Evolutionary conservation across 2,797 vertebrate genomes (phyloP), one percentile per base, ranked within the genome.

Genomic region (Cynodonichthys magdalenae): DNA sequence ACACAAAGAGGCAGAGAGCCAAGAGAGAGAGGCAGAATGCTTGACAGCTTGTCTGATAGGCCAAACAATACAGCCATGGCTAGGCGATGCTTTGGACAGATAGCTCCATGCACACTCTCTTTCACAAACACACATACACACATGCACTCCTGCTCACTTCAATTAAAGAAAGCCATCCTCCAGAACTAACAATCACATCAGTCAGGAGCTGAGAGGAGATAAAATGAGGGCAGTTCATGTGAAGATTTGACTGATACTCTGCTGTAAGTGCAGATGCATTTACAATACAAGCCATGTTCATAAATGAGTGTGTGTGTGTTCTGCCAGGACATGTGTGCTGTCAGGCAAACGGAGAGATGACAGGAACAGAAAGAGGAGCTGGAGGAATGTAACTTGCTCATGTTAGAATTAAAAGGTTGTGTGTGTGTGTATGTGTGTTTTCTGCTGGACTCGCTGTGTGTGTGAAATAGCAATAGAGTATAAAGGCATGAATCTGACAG

Each of bases 31-130:
- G 61, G 65, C 66, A 62, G 70, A 79, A 67, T 61, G 59, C 80
- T 89, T 89, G 90, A 91, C 90, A 88, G 87, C 77, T 86, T 86
- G 74, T 86, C 90, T 92, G 92, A 94, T 92, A 87, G 93, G 87
- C 89, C 93, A 93, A 79, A 95, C 95, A 95, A 94, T 94, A 92
- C 62, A 75, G 75, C 81, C 74, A 77, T 78, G 80, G 85, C 92
- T 92, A 91, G 90, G 87, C 87, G 87, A 89, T 87, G 88, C 70
- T 64, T 89, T 85, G 82, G 89, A 90, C 92, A 94, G 93, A 93
- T 89, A 91, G 76, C 83, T 71, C 8, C 59, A 67, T 66, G 46
- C 58, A 27, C 39, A 31, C 36, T 61, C 36, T 36, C 54, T 31
- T 52, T 50, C 59, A 55, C 55, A 50, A 34, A 31, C 31, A 31